A percentile compares a stretch with the other conserved stretches of the same genome.
Evolutionary conservation across 1,140 invertebrate species (phyloP).

Genomic region (Rhysida immarginata): DNA sequence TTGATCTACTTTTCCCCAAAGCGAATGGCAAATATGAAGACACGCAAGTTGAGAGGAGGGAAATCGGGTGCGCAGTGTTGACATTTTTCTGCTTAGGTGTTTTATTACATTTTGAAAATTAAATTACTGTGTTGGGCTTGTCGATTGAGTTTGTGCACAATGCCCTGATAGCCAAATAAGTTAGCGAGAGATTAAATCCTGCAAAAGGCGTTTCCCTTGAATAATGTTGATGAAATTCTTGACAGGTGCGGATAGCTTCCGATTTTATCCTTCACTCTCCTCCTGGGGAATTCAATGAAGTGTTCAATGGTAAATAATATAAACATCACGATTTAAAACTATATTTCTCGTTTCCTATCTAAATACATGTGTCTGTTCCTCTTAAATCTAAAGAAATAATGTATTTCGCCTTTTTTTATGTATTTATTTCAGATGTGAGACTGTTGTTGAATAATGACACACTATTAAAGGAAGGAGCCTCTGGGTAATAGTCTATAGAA

Average conservation of each 20-base stretch:
- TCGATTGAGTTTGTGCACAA: background rate
- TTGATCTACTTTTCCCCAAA: no score
- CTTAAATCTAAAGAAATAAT: no score
- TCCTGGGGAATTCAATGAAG: conserved; percentile 99
- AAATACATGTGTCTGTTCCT: no score
- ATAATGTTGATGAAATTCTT: no score
- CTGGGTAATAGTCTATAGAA: conserved; percentile 35
- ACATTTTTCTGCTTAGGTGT: no score
- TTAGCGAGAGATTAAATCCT: background rate
- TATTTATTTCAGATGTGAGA: conserved; percentile 61
- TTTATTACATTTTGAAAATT: conserved; percentile 1
- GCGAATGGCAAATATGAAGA: no score
- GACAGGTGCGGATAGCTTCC: conserved; percentile 77
- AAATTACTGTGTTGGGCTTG: background rate
- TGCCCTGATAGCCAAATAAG: background rate
- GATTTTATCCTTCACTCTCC: conserved; percentile 97
- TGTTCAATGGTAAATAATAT: conserved; percentile 67
- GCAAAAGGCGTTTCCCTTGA: conserved; percentile 10
- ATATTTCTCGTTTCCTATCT: no score
- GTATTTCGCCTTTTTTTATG: conserved; percentile 13
- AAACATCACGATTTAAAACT: no score
- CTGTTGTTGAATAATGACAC: conserved; percentile 89
- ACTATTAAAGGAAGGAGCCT: conserved; percentile 86
- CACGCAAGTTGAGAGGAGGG: no score
- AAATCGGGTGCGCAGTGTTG: no score